Evolutionary conservation across 2,888 invertebrate genomes (phyloP), one percentile per base, ranked within the genome.

Genomic region (Chrysotoxum bicinctum): DNA sequence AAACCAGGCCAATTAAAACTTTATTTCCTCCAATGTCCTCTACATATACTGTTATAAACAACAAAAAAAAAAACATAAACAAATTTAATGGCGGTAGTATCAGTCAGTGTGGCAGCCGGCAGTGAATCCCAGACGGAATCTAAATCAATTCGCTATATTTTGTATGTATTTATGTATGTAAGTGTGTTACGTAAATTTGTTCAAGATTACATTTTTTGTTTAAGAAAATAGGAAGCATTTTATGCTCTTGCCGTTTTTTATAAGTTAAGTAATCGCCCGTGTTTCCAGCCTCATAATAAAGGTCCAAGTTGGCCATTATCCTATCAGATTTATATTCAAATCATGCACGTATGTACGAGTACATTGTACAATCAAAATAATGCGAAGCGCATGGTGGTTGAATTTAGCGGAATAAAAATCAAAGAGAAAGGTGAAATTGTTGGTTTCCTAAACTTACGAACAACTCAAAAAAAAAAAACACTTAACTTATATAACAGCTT

Each of bases 191-290:
- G 84, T 62, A 80, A 84, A 56, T 54, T 45, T 14, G 37, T 43
- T 66, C 64, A 48, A 79, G 64, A 84, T 80, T 72, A 75, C 66
- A 60, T 48, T 45, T 70, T 66, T 64, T 66, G n/a, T 66, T 21
- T 32, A 21, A 80, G 66, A 84, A 80, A 84, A 80, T 84, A 84
- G 84, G 84, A 84, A 84, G 68, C 48, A 64, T 60, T 75, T 79
- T 80, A 26, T 58, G 45, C 23, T 52, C 64, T 75, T 75, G 52
- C 26, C 56, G n/a, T 54, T 48, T 58, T 40, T 60, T 72, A 30
- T 54, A 48, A n/a, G 45, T 26, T 70, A 35, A 76, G 23, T 58
- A 43, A 62, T 62, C 35, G 12, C 10, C 6, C 26, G 35, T 26
- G 21, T 54, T 56, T 43, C 40, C 78, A 54, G 37, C 37, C 12